Percentiles rank a stretch among this genome's conserved stretches.
phyloP scores from a whole-genome alignment of 2,113 vertebrate genomes.

The Sebastes schlegelii region DNA sequence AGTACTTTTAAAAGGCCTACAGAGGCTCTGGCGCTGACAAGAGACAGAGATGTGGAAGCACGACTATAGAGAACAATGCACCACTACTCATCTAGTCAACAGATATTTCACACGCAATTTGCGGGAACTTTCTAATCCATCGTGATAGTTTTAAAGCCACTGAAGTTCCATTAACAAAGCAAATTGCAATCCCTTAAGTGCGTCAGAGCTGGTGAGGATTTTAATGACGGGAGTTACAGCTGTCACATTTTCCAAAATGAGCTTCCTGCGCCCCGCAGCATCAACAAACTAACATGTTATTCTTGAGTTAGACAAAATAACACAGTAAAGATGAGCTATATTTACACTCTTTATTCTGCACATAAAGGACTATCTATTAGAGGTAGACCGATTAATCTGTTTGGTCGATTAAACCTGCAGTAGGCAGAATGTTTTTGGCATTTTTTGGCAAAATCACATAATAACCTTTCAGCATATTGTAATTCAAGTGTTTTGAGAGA shows the following conservation, averaged over 20 bases:
- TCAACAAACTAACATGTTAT: background rate
- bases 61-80: background rate
- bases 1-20: background rate
- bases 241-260: slow-evolving; percentile 33
- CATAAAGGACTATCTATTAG: no score
- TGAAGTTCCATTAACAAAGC: slow-evolving; percentile 31
- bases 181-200: slow-evolving; percentile 19
- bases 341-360: no score
- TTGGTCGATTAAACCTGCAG: no score
- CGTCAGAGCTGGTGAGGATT: slow-evolving; percentile 8
- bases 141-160: slow-evolving; percentile 1
- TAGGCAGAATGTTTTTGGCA: no score
- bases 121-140: slow-evolving; percentile 8
- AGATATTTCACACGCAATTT: background rate
- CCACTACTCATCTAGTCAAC: background rate
- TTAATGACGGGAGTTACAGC: slow-evolving; percentile 35
- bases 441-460: no score
- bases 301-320: background rate
- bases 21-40: background rate
- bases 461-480: no score
- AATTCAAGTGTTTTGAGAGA: no score
- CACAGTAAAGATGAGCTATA: background rate
- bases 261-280: background rate
- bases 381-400: no score
- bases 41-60: background rate